phyloP scores from a whole-genome alignment of 2,113 vertebrate species.

The Lepisosteus osseus region DNA sequence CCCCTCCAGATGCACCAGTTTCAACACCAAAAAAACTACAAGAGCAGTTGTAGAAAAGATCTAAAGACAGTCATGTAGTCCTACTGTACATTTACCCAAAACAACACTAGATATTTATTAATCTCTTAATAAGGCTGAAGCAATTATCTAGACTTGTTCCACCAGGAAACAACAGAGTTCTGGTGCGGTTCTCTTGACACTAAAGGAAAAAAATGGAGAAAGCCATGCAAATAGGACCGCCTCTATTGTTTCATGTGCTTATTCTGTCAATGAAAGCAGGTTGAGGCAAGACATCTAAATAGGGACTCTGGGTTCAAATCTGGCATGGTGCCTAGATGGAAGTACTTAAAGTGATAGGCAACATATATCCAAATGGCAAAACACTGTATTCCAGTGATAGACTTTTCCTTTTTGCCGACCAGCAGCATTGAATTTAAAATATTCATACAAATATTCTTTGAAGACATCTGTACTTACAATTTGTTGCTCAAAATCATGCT shows the following conservation, averaged over 20 bases:
- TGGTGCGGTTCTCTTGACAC: not conserved
- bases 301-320: not conserved
- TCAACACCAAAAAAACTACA: too few species aligned
- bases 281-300: not conserved
- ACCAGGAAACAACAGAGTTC: not conserved
- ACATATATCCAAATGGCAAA: not conserved
- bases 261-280: not conserved
- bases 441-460: too few species aligned
- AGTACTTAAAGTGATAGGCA: not conserved
- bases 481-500: too few species aligned
- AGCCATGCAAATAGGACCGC: not conserved
- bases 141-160: conserved; percentile 7
- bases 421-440: too few species aligned
- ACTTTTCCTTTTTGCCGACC: too few species aligned
- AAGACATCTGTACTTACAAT: too few species aligned
- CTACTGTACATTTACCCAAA: not conserved
- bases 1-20: too few species aligned
- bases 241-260: not conserved
- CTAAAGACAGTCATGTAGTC: not conserved
- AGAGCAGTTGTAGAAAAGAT: not conserved
- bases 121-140: not conserved
- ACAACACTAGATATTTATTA: not conserved
- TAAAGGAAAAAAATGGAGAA: not conserved
- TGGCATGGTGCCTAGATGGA: not conserved
- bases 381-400: not conserved